Percentiles rank a stretch among this genome's conserved stretches.
These are phyloP conservation scores for Alfaro cultratus DNA, from an alignment of 2,797 vertebrate species.

Conservation along the genomic window DNA sequence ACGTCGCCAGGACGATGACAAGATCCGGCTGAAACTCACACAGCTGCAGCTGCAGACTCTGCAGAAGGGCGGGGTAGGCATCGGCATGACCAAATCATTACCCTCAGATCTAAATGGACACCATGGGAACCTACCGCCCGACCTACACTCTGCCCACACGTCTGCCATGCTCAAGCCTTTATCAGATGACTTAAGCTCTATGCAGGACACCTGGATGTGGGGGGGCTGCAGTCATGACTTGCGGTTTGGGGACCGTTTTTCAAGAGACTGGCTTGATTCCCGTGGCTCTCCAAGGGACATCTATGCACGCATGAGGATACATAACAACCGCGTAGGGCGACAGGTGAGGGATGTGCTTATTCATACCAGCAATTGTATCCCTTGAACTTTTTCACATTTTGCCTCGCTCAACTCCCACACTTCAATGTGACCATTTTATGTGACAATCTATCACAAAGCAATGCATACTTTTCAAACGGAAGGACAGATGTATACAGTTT, in stretches of 20 bases:
- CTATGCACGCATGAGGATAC: slow-evolving; percentile 91
- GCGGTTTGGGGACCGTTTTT: slow-evolving; percentile 91
- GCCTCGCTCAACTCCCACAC: background rate
- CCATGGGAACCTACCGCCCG: slow-evolving; percentile 74
- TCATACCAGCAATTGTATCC: background rate
- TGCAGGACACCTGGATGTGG: slow-evolving; percentile 95
- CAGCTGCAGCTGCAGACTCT: slow-evolving; percentile 90
- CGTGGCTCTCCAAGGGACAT: slow-evolving; percentile 90
- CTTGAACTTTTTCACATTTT: background rate
- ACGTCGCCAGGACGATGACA: slow-evolving; percentile 86
- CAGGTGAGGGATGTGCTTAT: slow-evolving; percentile 82
- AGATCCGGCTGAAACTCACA: slow-evolving; percentile 88
- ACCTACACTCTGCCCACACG: slow-evolving; percentile 74
- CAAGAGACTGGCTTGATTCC: slow-evolving; percentile 91
- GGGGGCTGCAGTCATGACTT: slow-evolving; percentile 91
- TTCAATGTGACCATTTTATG: background rate
- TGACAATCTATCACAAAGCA: too few species aligned
- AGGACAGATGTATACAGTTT: background rate
- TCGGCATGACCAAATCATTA: slow-evolving; percentile 66
- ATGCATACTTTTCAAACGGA: background rate
- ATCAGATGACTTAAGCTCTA: slow-evolving; percentile 78
- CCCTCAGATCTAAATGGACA: slow-evolving; percentile 69
- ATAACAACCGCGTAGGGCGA: slow-evolving; percentile 91
- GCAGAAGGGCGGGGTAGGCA: slow-evolving; percentile 82
- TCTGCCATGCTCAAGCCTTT: slow-evolving; percentile 76